Conservation (phyloP, 2,797 vertebrate genomes). For the Aldrovandia affinis region DNA sequence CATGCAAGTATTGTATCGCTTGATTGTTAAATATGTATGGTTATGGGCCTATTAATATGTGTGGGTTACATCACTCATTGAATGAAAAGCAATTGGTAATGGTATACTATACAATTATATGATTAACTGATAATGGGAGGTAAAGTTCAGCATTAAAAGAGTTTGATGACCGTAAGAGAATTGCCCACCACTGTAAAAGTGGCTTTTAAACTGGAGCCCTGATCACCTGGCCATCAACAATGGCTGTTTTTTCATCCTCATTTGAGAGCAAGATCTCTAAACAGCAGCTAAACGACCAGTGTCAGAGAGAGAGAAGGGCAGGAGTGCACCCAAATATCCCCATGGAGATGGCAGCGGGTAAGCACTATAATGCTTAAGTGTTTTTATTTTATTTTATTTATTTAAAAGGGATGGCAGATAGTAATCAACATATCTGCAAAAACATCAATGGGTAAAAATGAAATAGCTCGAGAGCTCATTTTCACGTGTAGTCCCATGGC, state of each 20-base stretch:
- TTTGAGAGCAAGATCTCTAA: constrained; percentile 25
- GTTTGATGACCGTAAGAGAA: background rate
- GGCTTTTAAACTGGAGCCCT: constrained; percentile 47
- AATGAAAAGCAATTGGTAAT: too few species aligned
- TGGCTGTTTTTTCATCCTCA: constrained; percentile 18
- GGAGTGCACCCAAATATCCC: constrained; percentile 5
- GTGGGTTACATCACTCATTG: too few species aligned
- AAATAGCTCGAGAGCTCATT: too few species aligned
- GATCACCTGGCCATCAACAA: constrained; percentile 44
- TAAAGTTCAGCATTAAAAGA: background rate
- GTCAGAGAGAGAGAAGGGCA: constrained; percentile 29
- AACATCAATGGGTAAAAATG: too few species aligned
- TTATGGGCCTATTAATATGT: too few species aligned
- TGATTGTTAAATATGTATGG: too few species aligned
- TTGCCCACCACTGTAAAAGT: constrained; percentile 25
- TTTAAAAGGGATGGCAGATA: background rate
- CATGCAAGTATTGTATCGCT: too few species aligned
- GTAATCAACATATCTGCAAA: background rate
- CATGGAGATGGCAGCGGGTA: constrained; percentile 35
- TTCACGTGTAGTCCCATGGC: too few species aligned
- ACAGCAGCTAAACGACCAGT: constrained; percentile 21
- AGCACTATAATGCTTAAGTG: background rate
- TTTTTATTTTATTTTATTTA: background rate
- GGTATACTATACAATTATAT: too few species aligned
- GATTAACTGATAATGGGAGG: background rate